Base-by-base conservation (phyloP, 2,113 vertebrate species). In the Atractosteus spatula region DNA sequence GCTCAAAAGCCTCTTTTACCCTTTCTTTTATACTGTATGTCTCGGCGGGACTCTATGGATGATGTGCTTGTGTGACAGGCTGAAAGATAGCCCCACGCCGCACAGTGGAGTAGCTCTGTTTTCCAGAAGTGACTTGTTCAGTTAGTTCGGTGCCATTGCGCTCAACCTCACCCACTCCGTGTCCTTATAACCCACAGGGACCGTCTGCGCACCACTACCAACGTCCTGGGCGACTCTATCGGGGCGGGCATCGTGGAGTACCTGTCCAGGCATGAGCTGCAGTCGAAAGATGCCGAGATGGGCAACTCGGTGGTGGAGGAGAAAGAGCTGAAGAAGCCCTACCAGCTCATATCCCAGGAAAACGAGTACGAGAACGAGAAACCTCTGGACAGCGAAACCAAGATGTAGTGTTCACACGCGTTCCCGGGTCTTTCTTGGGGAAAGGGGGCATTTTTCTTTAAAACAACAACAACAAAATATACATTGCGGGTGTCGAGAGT, bases 191-290 rank as follows among this genome's bases (percentile, higher is more conserved):
- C 55, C 61, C 62, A 16, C 75, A 99, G 97, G 84, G 97, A 99
- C 79, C 94, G 97, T 66, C 88, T 99, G 44, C 94, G 97, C 44
- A 99, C 97, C 71, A 93, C 88, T 66, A 99, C 96, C 47, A 99
- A 99, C 0, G 97, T 99, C 17, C 82, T 99, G 10, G 97, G 97
- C 77, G 97, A 99, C 79, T 98, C 97, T 3, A 94, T 98, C 0
- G 97, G 97, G 6, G 97, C 97, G 0, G 97, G 96, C 6, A 98
- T 99, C 12, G 93, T 99, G 5, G 95, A 97, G 78, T 94, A 98
- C 72, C 88, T 99, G 83, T 99, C 97, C 12, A 88, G 94, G 14
- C 94, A 96, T 0, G 97, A 99, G 80, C 81, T 99, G 71, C 86
- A 92, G 77, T 89, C 77, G 41, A 88, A 74, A 16, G 97, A 98